Evolutionary conservation across 2,113 vertebrate genomes (phyloP), one percentile per base, ranked within the genome.

Genomic region (Platysternon megacephalum): DNA sequence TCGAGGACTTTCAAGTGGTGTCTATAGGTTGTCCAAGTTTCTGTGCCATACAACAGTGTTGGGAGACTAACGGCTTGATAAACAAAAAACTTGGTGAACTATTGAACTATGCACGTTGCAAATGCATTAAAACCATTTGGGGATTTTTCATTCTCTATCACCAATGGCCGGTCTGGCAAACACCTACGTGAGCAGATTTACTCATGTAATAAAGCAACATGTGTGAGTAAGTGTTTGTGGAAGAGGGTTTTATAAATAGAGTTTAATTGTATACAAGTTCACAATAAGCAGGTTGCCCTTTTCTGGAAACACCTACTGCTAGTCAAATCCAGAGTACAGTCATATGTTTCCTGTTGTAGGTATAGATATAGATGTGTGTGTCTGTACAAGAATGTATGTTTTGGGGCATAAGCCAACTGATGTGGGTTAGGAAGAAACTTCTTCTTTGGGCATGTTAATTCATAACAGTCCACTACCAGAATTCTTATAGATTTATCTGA

Each of bases 401-500:
- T 82, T 94, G 92, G 79, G 91, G 44, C 65, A 1, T 9, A 42
- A 88, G 85, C 29, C 82, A 89, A 76, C 87, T 94, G 95, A 78
- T 58, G 95, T 91, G 83, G 87, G 74, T 55, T 91, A 95, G 94
- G 93, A 89, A 82, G 82, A 79, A 95, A 88, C 79, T 83, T 79
- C 86, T 96, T 88, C 90, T 87, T 84, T 79, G 85, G 82, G 74
- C 82, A 58, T 6, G 79, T 86, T 93, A 76, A 94, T 93, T 95
- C 88, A 0, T 78, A 87, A 94, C 95, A 95, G 81, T 8, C n/a
- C 51, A 11, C 32, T 79, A 39, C 84, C 48, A 29, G 42, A 76
- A 82, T 96, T 87, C 89, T 91, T 24, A 88, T 55, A 1, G 88
- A 94, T 96, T 94, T 95, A 61, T 96, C 91, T 96, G 5, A 84